phyloP scores from a whole-genome alignment of 2,888 invertebrate genomes.

The Andricus curvator region DNA sequence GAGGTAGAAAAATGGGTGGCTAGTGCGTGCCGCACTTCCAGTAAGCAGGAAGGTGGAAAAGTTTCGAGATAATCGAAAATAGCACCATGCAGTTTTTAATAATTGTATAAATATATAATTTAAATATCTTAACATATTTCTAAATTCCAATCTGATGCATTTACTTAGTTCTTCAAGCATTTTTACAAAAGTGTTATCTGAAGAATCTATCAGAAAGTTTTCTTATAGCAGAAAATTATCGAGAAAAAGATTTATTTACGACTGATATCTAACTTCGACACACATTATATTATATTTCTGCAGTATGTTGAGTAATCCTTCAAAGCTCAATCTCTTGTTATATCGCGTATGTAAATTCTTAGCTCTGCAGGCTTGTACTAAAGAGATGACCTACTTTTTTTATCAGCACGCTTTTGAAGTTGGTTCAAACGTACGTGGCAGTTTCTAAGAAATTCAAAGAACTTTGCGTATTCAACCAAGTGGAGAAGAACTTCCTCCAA shows the following conservation, averaged over 20 bases:
- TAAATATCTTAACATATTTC: too few relatives aligned
- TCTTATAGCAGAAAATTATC: not conserved
- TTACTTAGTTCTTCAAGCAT: too few relatives aligned
- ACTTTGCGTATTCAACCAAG: conserved; percentile 23
- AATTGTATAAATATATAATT: too few relatives aligned
- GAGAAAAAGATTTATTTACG: conserved; percentile 6
- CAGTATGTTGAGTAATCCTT: conserved; percentile 13
- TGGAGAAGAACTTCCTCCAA: not conserved
- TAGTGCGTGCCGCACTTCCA: too few relatives aligned
- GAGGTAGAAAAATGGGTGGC: too few relatives aligned
- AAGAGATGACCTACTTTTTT: conserved; percentile 28
- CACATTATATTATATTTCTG: conserved; percentile 22
- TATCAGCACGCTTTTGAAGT: conserved; percentile 12
- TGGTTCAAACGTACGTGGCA: conserved; percentile 5
- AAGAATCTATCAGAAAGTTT: conserved; percentile 15
- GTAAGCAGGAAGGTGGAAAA: too few relatives aligned
- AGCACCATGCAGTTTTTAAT: too few relatives aligned
- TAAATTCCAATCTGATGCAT: too few relatives aligned
- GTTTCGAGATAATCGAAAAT: too few relatives aligned
- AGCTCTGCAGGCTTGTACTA: not conserved
- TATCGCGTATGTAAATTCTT: not conserved
- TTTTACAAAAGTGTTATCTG: too few relatives aligned
- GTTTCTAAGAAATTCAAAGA: conserved; percentile 32
- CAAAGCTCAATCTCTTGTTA: conserved; percentile 2
- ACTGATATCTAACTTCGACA: conserved; percentile 11